These are phyloP conservation scores for Mnemiopsis leidyi DNA, from an alignment of 37 sponge, comb jelly and placozoan genomes.

Conservation along the genomic window DNA sequence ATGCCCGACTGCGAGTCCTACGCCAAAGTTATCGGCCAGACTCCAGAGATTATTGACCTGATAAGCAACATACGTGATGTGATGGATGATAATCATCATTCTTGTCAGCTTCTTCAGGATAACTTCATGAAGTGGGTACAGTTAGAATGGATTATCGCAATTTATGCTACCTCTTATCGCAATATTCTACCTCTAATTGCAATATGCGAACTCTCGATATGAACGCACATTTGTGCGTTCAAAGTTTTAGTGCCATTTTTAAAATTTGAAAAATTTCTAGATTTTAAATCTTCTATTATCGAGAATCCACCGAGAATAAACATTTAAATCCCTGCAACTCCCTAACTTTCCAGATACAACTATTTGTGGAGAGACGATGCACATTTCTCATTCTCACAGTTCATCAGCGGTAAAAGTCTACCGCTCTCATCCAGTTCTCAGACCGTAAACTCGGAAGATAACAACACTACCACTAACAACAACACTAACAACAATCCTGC, in stretches of 20 bases:
- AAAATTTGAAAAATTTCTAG: too few relatives aligned
- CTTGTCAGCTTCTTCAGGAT: constrained; percentile 48
- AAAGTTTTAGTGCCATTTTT: too few relatives aligned
- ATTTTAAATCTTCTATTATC: too few relatives aligned
- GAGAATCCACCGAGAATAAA: too few relatives aligned
- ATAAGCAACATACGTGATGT: not conserved
- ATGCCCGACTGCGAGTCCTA: constrained; percentile 10
- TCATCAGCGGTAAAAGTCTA: constrained; percentile 30
- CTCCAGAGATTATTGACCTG: not conserved
- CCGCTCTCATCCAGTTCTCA: not conserved
- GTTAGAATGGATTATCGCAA: too few relatives aligned
- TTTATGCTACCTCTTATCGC: too few relatives aligned
- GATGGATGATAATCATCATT: constrained; percentile 56
- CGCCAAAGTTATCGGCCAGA: not conserved
- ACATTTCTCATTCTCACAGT: constrained; percentile 37
- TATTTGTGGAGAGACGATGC: constrained; percentile 56
- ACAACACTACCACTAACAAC: too few relatives aligned
- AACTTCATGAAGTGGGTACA: constrained; percentile 46
- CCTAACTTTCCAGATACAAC: constrained; percentile 14
- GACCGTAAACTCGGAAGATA: not conserved
- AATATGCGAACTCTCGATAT: too few relatives aligned
- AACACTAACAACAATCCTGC: too few relatives aligned
- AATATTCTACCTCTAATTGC: too few relatives aligned
- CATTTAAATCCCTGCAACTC: not conserved
- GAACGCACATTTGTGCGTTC: too few relatives aligned